Conservation (phyloP, 2,113 vertebrate species). For the Bubalus kerabau region DNA sequence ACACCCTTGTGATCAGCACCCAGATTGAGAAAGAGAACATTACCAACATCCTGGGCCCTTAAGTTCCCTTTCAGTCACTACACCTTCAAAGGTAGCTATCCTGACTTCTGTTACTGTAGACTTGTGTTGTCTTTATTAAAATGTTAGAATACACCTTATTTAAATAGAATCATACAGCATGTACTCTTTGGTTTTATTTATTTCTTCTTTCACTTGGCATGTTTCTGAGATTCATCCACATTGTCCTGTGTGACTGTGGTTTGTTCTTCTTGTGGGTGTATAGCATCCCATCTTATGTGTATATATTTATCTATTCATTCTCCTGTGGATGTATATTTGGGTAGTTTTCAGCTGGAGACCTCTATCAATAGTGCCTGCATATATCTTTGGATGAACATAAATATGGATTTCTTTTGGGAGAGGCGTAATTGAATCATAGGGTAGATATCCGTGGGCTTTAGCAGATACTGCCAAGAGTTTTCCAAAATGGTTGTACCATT, state of each 20-base stretch:
- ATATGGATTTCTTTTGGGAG: neutral
- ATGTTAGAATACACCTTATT: neutral
- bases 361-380: neutral
- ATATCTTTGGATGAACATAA: neutral
- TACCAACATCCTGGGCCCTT: neutral
- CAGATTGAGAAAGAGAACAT: neutral
- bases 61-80: neutral
- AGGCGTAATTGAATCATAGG: neutral
- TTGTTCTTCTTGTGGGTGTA: neutral
- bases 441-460: neutral
- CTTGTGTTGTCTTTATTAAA: neutral
- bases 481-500: neutral
- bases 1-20: neutral
- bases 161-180: neutral
- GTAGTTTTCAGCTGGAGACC: neutral
- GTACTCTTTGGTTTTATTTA: neutral
- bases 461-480: neutral
- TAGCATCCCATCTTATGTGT: neutral
- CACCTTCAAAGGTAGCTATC: neutral
- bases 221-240: neutral
- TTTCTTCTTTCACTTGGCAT: neutral
- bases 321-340: neutral
- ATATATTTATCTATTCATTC: neutral
- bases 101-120: neutral
- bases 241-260: neutral